Evolutionary conservation across 2,888 invertebrate species (phyloP), one percentile per base, ranked within the genome.

Genomic region (Sesamia inferens): DNA sequence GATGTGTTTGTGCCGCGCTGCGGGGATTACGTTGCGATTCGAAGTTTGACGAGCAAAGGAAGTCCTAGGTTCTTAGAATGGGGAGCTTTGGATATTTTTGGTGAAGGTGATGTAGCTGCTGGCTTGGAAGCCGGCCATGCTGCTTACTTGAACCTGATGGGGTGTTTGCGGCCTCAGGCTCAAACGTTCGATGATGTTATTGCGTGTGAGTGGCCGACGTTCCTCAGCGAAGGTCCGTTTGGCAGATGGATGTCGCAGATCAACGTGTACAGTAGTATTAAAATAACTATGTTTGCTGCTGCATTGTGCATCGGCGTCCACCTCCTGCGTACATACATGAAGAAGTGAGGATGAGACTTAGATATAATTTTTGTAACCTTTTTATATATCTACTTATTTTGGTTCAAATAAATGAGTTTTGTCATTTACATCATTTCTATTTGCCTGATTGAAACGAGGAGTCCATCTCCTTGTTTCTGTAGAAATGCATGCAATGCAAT

Each of bases 61-160:
- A 89, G 85, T 47, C 86, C 89, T 0, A 88, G 82, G 55, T 85
- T 85, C 59, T 81, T 96, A 47, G 95, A 95, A 79, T 96, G 96
- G 96, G 93, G 93, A n/a, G 92, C 96, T 7, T 76, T 96, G 48
- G 96, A 96, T 71, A 78, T 96, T 2, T 96, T 94, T 68, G 94
- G 91, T 22, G 96, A 96, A 0, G 96, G 96, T 0, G 96, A 96
- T 68, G 87, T 96, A 3, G 93, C 93, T 0, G 91, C 93, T 0
- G 93, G 96, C 0, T 81, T 96, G 48, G 94, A 96, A 83, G 96
- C 96, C 19, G 96, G 96, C 0, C 94, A 96, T 66, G 87, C 86
- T 6, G 93, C 95, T 1, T 96, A 94, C 67, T 79, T 96, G 2
- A 92, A 93, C 74, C 78, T 96, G 68, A 70, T 95, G 59, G 92